Evolutionary conservation across 2,113 vertebrate genomes (phyloP).

Genomic region (Silurus meridionalis): DNA sequence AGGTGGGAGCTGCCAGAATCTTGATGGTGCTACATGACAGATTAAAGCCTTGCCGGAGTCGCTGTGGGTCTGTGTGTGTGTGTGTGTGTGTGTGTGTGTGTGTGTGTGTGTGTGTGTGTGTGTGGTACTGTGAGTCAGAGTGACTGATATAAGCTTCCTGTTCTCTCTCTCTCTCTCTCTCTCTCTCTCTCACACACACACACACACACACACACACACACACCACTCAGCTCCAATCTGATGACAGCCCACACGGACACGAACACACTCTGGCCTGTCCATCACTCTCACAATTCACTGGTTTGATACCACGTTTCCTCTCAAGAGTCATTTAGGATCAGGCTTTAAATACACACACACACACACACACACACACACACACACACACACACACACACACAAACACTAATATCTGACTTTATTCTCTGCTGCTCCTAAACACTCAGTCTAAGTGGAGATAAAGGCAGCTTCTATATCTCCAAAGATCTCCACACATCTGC

Average conservation of each 20-base stretch:
- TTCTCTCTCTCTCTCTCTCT: not conserved
- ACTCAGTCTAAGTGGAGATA: not conserved
- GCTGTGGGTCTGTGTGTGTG: slow-evolving; percentile 7
- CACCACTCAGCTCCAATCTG: not conserved
- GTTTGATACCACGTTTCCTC: not conserved
- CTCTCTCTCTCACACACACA: not conserved
- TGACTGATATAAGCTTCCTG: not conserved
- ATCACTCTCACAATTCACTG: not conserved
- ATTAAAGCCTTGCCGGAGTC: slow-evolving; percentile 41
- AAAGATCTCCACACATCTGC: no score
- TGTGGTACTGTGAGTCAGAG: slow-evolving; percentile 9
- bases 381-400: not conserved
- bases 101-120: not conserved
- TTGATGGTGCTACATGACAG: slow-evolving; percentile 42
- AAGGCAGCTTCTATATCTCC: not conserved
- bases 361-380: not conserved
- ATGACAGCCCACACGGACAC: not conserved
- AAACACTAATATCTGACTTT: not conserved
- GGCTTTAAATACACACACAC: not conserved
- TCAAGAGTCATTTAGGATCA: slow-evolving; percentile 1
- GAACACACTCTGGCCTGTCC: slow-evolving; percentile 15
- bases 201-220: not conserved
- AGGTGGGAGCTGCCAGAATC: slow-evolving; percentile 31
- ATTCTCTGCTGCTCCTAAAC: not conserved
- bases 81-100: slow-evolving; percentile 4